Evolutionary conservation across 1,140 invertebrate species (phyloP), one percentile per base, ranked within the genome.

Genomic region (Cotesia typhae): DNA sequence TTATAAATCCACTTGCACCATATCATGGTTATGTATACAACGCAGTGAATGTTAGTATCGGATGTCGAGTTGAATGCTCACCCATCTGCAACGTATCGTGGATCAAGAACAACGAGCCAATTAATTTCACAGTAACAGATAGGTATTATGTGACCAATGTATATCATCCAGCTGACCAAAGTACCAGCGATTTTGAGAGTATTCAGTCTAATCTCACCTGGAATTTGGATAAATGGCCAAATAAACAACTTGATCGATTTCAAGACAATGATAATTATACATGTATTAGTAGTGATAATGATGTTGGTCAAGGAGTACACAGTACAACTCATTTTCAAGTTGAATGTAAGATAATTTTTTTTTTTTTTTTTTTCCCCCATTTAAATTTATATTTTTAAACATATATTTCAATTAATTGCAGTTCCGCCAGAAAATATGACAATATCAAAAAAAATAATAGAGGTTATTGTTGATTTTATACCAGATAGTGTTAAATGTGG

Each of bases 21-120:
- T 94, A 94, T 86, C 91, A 90, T 74, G 95, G 94, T n/a, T 93
- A 90, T 28, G 88, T 93, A 7, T 92, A 91, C 82, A 93, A 91
- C 79, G 90, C 90, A 9, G 88, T 89, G 79, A 92, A 93, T 78
- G 92, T 96, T 55, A 94, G 90, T 66, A 89, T 96, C 7, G 93
- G 92, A 4, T 97, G 95, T 82, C 91, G 94, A 75, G 93, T 97
- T 20, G 95, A 97, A 81, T 97, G 95, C 82, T 94, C 91, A 4
- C 95, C 95, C 0, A 87, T 93, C 9, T 97, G 95, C 83, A 90
- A 91, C 41, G 92, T 97, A 57, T 88, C 91, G 10, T 97, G 96
- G 96, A 88, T 92, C 61, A 95, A 94, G 81, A 91, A 95, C 79
- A 92, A 90, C 4, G 82, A 86, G 2, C 85, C 88, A 0, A 91